Conservation (phyloP, 1,140 invertebrate genomes). For the Euura saliciscinereae region DNA sequence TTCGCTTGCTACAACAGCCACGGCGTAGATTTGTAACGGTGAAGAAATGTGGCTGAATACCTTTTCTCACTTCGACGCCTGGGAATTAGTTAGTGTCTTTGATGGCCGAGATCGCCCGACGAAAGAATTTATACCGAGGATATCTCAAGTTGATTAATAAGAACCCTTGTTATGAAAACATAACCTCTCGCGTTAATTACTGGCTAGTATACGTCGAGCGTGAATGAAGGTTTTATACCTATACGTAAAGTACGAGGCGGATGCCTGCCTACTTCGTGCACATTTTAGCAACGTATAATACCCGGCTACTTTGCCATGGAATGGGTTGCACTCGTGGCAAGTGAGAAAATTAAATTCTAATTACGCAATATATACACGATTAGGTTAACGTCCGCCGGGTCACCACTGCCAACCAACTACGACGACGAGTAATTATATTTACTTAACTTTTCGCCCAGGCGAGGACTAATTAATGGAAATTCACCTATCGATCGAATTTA, state of each 20-base stretch:
- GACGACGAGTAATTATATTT: conserved; percentile 47
- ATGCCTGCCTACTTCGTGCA: too few species aligned
- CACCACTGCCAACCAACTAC: neutral
- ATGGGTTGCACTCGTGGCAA: conserved; percentile 33
- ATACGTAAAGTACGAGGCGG: too few species aligned
- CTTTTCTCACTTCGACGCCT: too few species aligned
- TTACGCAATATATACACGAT: conserved; percentile 39
- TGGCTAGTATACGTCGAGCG: conserved; percentile 8
- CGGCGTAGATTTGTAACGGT: too few species aligned
- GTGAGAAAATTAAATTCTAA: conserved; percentile 47
- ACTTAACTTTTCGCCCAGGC: conserved; percentile 35
- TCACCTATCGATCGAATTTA: conserved; percentile 36
- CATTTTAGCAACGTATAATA: neutral
- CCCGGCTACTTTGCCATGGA: conserved; percentile 27
- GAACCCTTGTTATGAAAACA: conserved; percentile 28
- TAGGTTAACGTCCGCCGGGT: conserved; percentile 36
- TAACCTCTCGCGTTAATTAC: conserved; percentile 39
- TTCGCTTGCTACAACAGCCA: neutral
- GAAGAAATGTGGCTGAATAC: too few species aligned
- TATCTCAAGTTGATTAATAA: too few species aligned
- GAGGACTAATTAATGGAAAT: conserved; percentile 25
- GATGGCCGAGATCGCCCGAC: too few species aligned
- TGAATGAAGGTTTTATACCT: neutral
- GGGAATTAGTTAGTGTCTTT: too few species aligned
- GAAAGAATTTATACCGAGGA: too few species aligned